A percentile compares a stretch with the other conserved stretches of the same genome.
phyloP scores from a whole-genome alignment of 2,888 invertebrate genomes.

The Sinelater perroti region DNA sequence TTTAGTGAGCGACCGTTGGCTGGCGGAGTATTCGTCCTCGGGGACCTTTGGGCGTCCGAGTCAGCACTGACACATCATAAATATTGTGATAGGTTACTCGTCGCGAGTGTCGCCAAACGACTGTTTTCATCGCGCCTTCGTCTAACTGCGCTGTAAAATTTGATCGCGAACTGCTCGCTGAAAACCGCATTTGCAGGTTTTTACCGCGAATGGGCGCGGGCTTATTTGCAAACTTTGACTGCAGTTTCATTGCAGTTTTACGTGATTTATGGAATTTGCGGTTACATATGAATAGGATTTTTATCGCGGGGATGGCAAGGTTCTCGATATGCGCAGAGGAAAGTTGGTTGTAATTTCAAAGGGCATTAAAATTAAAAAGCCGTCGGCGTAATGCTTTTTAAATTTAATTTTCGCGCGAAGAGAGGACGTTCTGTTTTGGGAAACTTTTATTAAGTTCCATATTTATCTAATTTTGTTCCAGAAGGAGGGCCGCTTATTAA shows the following conservation, averaged over 20 bases:
- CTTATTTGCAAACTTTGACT: slow-evolving; percentile 23
- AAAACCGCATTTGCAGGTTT: slow-evolving; percentile 21
- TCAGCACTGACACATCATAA: slow-evolving; percentile 45
- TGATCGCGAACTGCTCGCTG: slow-evolving; percentile 3
- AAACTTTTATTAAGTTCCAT: too few species aligned
- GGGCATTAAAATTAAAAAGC: too few species aligned
- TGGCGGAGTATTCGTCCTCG: slow-evolving; percentile 36
- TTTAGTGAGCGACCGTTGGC: slow-evolving; percentile 37
- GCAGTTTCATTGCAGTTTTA: slow-evolving; percentile 23
- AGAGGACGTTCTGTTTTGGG: too few species aligned
- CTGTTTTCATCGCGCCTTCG: slow-evolving; percentile 25
- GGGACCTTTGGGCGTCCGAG: slow-evolving; percentile 36
- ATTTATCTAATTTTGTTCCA: too few species aligned
- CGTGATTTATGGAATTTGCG: slow-evolving; percentile 16
- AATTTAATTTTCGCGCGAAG: too few species aligned
- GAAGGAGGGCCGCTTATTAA: too few species aligned
- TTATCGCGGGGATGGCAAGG: slow-evolving; percentile 1
- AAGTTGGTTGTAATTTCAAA: too few species aligned
- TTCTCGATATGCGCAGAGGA: too few species aligned
- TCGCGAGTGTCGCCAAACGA: slow-evolving; percentile 28
- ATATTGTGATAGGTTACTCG: slow-evolving; percentile 40
- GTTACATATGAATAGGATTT: slow-evolving; percentile 14
- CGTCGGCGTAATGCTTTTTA: too few species aligned
- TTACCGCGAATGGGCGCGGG: background rate
- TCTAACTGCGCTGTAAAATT: slow-evolving; percentile 21